Evolutionary conservation across 2,113 vertebrate genomes (phyloP).

Genomic region (Mustela nigripes): DNA sequence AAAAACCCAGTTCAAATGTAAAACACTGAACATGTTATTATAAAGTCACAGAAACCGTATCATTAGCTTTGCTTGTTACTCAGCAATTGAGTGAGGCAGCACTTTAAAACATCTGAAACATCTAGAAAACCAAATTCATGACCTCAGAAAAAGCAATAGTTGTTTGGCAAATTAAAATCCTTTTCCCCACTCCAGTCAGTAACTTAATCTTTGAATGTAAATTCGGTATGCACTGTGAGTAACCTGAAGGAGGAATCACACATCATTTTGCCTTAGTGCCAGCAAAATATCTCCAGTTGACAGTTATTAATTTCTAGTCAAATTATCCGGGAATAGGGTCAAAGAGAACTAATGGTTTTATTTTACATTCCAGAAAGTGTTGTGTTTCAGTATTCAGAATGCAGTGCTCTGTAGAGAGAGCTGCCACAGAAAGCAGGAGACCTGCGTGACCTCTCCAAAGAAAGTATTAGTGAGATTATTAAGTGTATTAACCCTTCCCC

Average conservation of each 20-base stretch:
- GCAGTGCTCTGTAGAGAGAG: background rate
- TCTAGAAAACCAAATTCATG: constrained; percentile 69
- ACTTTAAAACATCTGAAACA: constrained; percentile 64
- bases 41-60: constrained; percentile 65
- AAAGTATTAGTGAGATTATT: background rate
- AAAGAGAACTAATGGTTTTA: constrained; percentile 77
- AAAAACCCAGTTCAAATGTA: constrained; percentile 24
- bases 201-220: constrained; percentile 76
- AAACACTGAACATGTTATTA: constrained; percentile 60
- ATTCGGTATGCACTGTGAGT: background rate
- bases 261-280: constrained; percentile 54
- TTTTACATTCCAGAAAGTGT: constrained; percentile 54
- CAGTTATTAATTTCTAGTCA: constrained; percentile 79
- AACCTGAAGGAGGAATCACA: constrained; percentile 27
- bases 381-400: constrained; percentile 60
- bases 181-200: constrained; percentile 63
- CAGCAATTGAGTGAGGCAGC: constrained; percentile 70
- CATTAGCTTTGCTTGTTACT: constrained; percentile 74
- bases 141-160: constrained; percentile 74
- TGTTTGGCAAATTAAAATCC: constrained; percentile 80
- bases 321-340: constrained; percentile 77
- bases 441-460: rapidly evolving
- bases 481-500: background rate
- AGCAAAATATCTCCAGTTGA: constrained; percentile 53
- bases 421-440: background rate